Conservation (phyloP, 2,797 vertebrate species). For the Cephalopachus bancanus region DNA sequence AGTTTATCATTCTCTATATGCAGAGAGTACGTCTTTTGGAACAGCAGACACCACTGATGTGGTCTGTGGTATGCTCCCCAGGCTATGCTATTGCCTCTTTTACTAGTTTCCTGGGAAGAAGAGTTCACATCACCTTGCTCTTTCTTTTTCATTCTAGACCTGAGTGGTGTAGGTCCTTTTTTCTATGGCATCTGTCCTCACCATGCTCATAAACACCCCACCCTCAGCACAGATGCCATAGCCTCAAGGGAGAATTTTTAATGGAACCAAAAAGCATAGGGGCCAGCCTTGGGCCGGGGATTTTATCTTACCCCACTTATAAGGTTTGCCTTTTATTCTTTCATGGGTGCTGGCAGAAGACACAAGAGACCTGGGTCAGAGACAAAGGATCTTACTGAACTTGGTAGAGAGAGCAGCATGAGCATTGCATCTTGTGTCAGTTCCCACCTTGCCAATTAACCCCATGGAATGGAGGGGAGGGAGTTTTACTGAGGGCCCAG, state of each 20-base stretch:
- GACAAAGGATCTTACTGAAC: slow-evolving; percentile 29
- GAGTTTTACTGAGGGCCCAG: neutral
- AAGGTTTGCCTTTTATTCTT: neutral
- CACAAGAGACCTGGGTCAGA: neutral
- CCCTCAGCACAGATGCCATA: neutral
- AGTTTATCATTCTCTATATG: neutral
- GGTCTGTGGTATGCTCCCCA: neutral
- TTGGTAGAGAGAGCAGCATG: neutral
- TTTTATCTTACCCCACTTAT: neutral
- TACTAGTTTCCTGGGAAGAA: neutral
- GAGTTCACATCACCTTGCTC: neutral
- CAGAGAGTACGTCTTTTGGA: neutral
- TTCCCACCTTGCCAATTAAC: neutral
- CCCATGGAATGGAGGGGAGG: neutral
- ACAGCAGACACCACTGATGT: neutral
- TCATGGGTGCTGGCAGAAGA: slow-evolving; percentile 42
- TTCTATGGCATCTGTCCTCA: slow-evolving; percentile 9
- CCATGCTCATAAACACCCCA: neutral
- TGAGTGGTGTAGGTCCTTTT: neutral
- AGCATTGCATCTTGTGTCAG: neutral
- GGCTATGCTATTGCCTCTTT: slow-evolving; percentile 15
- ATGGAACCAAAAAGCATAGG: neutral
- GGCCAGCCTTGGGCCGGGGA: neutral
- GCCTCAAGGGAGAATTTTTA: neutral
- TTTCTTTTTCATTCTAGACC: slow-evolving; percentile 18